phyloP scores from a whole-genome alignment of 2,888 invertebrate genomes.

The Empis stercorea region DNA sequence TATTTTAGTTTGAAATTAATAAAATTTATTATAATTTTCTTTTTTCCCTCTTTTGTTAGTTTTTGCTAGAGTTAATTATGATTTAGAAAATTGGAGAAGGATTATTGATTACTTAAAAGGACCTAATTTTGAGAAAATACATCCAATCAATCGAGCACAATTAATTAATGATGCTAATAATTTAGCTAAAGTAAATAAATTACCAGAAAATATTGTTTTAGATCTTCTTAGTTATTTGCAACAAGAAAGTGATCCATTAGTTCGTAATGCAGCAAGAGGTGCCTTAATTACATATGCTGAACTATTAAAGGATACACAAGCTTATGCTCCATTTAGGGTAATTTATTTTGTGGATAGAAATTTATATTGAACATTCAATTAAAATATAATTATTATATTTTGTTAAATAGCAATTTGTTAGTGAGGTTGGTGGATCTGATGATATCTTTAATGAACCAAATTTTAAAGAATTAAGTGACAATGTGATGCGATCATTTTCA shows the following conservation, averaged over 20 bases:
- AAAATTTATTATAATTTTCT: not conserved
- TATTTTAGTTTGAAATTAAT: not conserved
- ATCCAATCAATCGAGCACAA: constrained; percentile 52
- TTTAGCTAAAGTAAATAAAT: constrained; percentile 42
- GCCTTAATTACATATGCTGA: not conserved
- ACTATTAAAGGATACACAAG: constrained; percentile 1
- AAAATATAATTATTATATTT: too few relatives aligned
- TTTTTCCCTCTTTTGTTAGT: not conserved
- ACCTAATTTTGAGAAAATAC: constrained; percentile 7
- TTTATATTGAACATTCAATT: too few relatives aligned
- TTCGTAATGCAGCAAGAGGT: constrained; percentile 40
- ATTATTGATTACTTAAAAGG: constrained; percentile 6
- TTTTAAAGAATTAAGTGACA: too few relatives aligned
- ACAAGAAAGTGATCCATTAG: constrained; percentile 43
- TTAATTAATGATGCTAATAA: constrained; percentile 54
- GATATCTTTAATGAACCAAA: too few relatives aligned
- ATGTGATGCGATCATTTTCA: too few relatives aligned
- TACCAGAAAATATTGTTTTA: constrained; percentile 37
- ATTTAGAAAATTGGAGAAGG: constrained; percentile 5
- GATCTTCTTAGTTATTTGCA: constrained; percentile 40
- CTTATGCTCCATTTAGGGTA: not conserved
- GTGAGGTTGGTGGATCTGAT: not conserved
- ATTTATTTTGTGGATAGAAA: too few relatives aligned
- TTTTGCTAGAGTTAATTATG: constrained; percentile 5
- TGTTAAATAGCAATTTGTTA: not conserved